phyloP scores from a whole-genome alignment of 1,140 invertebrate genomes.

The Meloidogyne floridensis region DNA sequence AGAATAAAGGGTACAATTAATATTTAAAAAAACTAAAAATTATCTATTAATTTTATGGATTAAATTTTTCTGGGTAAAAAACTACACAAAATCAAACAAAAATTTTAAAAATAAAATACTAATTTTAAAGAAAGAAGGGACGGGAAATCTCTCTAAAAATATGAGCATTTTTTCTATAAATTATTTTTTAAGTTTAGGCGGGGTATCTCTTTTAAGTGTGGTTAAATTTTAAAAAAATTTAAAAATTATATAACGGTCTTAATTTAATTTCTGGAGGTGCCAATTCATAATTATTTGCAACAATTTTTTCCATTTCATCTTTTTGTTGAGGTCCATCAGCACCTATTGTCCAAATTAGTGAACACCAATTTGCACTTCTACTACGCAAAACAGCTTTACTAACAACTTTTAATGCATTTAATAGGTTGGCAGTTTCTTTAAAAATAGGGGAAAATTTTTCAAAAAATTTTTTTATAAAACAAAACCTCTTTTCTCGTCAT shows the following conservation, averaged over 20 bases:
- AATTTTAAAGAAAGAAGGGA: no score
- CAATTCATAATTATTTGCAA: constrained; percentile 49
- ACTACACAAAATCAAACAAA: no score
- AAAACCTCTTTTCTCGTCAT: constrained; percentile 62
- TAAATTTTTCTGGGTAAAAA: no score
- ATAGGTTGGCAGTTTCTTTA: constrained; percentile 57
- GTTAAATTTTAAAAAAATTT: no score
- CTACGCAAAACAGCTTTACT: constrained; percentile 56
- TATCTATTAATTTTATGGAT: no score
- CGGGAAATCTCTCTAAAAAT: no score
- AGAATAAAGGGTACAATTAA: no score
- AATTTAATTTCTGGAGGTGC: constrained; percentile 63
- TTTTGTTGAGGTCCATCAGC: constrained; percentile 49
- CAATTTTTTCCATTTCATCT: constrained; percentile 47
- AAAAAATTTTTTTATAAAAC: background rate
- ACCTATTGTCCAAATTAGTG: constrained; percentile 59
- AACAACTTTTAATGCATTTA: constrained; percentile 47
- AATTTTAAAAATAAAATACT: no score
- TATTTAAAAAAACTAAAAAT: no score
- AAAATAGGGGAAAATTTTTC: constrained; percentile 15
- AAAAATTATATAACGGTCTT: constrained; percentile 37
- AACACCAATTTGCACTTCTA: constrained; percentile 63
- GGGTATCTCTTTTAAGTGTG: no score
- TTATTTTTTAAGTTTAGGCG: no score
- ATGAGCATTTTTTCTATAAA: no score